Conservation (phyloP, 2,113 vertebrate genomes). For the Ciconia stormi region DNA sequence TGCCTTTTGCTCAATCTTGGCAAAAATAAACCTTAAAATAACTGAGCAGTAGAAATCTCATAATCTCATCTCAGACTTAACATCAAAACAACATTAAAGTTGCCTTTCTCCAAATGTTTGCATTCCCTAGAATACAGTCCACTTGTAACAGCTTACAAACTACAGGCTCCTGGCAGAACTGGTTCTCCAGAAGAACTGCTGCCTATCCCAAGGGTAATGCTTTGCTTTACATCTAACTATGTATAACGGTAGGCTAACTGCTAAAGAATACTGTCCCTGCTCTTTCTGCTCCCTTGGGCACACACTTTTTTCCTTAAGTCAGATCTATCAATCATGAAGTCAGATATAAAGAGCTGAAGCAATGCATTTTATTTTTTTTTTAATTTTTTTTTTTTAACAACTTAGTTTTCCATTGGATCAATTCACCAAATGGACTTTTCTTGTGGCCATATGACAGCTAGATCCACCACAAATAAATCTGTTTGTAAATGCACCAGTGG, state of each 20-base stretch:
- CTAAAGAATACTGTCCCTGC: not conserved
- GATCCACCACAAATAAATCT: not conserved
- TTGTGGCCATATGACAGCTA: not conserved
- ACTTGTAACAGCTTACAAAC: not conserved
- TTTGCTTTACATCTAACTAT: not conserved
- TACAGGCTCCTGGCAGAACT: not conserved
- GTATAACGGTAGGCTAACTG: not conserved
- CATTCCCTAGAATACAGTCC: not conserved
- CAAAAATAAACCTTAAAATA: not conserved
- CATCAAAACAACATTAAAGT: not conserved
- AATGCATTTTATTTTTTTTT: not conserved
- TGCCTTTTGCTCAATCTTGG: not conserved
- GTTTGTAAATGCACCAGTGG: not conserved
- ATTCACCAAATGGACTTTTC: not conserved
- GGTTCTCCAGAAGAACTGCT: not conserved
- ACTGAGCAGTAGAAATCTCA: not conserved
- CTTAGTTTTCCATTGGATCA: not conserved
- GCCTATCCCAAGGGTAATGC: not conserved
- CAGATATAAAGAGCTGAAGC: not conserved
- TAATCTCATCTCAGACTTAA: not conserved
- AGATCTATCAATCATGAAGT: not conserved
- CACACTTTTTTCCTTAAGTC: not conserved
- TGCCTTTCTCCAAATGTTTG: not conserved
- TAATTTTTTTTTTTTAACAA: not conserved
- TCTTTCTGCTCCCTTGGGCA: not conserved